Evolutionary conservation across 2,797 vertebrate species (phyloP), one percentile per base, ranked within the genome.

Genomic region (Spinus pinus): DNA sequence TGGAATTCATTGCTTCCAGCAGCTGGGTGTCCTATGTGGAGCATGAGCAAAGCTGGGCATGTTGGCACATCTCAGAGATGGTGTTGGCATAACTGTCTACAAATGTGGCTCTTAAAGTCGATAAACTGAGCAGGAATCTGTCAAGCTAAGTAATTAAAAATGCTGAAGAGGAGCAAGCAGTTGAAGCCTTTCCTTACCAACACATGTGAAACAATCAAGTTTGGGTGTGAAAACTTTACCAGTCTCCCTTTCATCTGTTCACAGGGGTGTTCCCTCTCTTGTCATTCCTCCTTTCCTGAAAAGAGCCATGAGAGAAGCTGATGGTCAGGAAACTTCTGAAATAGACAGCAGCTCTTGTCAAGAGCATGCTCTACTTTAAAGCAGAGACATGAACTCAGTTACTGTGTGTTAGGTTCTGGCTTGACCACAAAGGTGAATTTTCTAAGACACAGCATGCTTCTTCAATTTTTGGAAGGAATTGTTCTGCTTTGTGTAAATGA

Each of bases 401-500:
- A 37, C 56, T 56, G 6, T 56, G 14, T 85, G 56, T 73, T 44
- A 47, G 23, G 24, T 31, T 84, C 56, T 81, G 60, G 61, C 58
- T 57, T 75, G 39, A 58, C 81, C 44, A 64, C 27, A 37, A 53
- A 79, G 27, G 44, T 79, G 78, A 83, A 66, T 92, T 86, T 88
- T 86, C 58, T 85, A 58, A 75, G 41, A 28, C 4, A 56, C 30
- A 28, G 12, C 25, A 21, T 51, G 33, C 47, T 91, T 82, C 51
- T 56, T 89, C 44, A 46, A 33, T 64, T 57, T 70, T 95, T 67
- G 78, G 53, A 66, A 85, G 60, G 21, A 88, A 41, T 64, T 77
- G 19, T 51, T 94, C 33, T 82, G 30, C 61, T 87, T 82, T 83
- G 57, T 91, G 70, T 89, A 88, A 89, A 90, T 89, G 89, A 96